phyloP scores from a whole-genome alignment of 2,888 invertebrate species.

The Leptopilina syphax region DNA sequence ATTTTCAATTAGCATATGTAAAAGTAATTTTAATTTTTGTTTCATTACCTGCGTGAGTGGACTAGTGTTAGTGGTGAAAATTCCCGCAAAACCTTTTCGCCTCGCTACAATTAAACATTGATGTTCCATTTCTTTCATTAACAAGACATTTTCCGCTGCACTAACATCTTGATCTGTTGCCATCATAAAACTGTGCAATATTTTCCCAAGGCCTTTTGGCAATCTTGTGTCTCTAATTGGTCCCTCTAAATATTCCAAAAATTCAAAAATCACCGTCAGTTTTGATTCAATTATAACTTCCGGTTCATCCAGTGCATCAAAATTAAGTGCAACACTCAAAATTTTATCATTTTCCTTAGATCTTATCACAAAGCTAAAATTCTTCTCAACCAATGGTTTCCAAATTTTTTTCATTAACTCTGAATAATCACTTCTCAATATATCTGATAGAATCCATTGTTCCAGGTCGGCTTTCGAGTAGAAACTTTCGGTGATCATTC shows the following conservation, averaged over 20 bases:
- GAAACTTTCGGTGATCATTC: slow-evolving; percentile 91
- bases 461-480: slow-evolving; percentile 92
- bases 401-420: slow-evolving; percentile 85
- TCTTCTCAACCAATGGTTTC: slow-evolving; percentile 83
- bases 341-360: slow-evolving; percentile 77
- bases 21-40: neutral
- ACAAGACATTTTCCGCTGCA: slow-evolving; percentile 86
- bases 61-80: slow-evolving; percentile 92
- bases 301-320: slow-evolving; percentile 90
- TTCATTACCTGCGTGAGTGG: slow-evolving; percentile 88
- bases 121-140: slow-evolving; percentile 88
- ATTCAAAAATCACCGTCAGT: slow-evolving; percentile 85
- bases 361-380: slow-evolving; percentile 86
- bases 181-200: slow-evolving; percentile 93
- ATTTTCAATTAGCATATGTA: too few relatives aligned
- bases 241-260: slow-evolving; percentile 87
- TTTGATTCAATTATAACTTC: slow-evolving; percentile 84
- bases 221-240: slow-evolving; percentile 83
- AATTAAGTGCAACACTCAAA: slow-evolving; percentile 87
- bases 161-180: slow-evolving; percentile 83
- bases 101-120: slow-evolving; percentile 84
- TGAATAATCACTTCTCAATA: slow-evolving; percentile 83
- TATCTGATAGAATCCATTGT: slow-evolving; percentile 85
- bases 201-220: slow-evolving; percentile 82
- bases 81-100: slow-evolving; percentile 83